phyloP scores from a whole-genome alignment of 2,113 vertebrate genomes.

The Pomatorhinus ruficollis region DNA sequence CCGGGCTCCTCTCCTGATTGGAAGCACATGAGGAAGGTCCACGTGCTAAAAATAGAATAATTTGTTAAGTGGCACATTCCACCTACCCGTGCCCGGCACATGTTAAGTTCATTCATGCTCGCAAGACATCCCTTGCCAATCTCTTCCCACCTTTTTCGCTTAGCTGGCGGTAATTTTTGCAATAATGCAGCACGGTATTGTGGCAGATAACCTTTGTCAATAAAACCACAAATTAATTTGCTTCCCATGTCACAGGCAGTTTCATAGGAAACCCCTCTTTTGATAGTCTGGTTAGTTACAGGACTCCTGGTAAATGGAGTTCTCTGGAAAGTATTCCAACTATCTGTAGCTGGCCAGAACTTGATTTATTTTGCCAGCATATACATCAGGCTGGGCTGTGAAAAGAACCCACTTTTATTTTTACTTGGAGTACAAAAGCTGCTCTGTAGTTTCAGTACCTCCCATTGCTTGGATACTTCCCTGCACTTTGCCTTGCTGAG shows the following conservation, averaged over 20 bases:
- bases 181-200: background rate
- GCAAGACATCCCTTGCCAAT: background rate
- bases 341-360: constrained; percentile 29
- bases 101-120: constrained; percentile 52
- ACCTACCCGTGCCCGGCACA: constrained; percentile 11
- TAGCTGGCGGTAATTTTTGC: background rate
- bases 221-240: background rate
- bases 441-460: constrained; percentile 36
- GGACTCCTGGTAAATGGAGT: background rate
- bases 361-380: constrained; percentile 53
- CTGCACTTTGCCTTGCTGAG: constrained; percentile 5
- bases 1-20: constrained; percentile 1
- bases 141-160: background rate
- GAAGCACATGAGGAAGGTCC: constrained; percentile 20
- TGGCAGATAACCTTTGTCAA: background rate
- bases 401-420: constrained; percentile 42
- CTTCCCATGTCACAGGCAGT: background rate
- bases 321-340: constrained; percentile 39
- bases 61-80: constrained; percentile 57
- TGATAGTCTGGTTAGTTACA: background rate
- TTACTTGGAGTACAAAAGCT: constrained; percentile 47
- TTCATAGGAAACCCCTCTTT: background rate
- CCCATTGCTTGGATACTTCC: constrained; percentile 15
- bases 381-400: background rate
- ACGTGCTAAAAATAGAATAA: constrained; percentile 51